Evolutionary conservation across 2,113 vertebrate species (phyloP).

Genomic region (Amphilophus citrinellus): DNA sequence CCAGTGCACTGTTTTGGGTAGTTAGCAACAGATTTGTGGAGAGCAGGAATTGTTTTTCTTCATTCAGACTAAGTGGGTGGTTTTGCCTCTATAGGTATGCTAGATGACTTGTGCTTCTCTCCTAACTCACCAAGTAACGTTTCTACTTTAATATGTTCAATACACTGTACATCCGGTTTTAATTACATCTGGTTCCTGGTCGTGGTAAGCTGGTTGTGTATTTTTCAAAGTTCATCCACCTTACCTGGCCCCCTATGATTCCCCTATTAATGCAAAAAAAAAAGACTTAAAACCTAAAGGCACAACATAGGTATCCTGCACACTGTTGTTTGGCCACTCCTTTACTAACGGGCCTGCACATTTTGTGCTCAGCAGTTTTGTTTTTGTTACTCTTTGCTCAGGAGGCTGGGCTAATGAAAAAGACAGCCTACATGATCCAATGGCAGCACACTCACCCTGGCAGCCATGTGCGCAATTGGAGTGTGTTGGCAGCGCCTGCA

Average conservation of each 20-base stretch:
- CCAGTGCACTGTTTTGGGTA: constrained; percentile 12
- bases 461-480: constrained; percentile 38
- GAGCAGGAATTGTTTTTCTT: neutral
- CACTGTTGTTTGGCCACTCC: constrained; percentile 10
- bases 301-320: neutral
- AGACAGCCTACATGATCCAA: constrained; percentile 46
- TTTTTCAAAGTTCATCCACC: constrained; percentile 5
- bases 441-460: constrained; percentile 37
- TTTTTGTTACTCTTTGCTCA: constrained; percentile 50
- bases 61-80: constrained; percentile 16
- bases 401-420: constrained; percentile 32
- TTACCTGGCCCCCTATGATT: neutral
- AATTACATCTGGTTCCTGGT: neutral
- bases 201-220: constrained; percentile 15
- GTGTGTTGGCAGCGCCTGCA: constrained; percentile 49
- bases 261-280: neutral
- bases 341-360: neutral
- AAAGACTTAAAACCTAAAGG: neutral
- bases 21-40: constrained; percentile 17
- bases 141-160: neutral
- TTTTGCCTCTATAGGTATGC: constrained; percentile 3
- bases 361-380: constrained; percentile 51
- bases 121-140: neutral
- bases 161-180: neutral
- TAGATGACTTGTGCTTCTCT: neutral